Evolutionary conservation across 2,888 invertebrate genomes (phyloP).

Genomic region (Oxycera nigricornis): DNA sequence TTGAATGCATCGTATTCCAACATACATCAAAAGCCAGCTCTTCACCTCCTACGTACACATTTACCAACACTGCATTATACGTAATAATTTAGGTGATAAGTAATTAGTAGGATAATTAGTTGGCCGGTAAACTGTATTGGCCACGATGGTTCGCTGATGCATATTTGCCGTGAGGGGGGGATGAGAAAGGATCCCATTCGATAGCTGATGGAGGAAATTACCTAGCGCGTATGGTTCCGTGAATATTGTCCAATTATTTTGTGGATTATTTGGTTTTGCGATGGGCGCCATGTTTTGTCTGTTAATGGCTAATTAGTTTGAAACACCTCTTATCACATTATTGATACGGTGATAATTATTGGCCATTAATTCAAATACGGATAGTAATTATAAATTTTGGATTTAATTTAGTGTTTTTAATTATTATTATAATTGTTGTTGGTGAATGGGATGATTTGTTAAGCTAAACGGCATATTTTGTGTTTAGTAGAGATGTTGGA

Average conservation of each 20-base stretch:
- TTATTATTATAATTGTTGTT: neutral
- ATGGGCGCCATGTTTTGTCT: slow-evolving; percentile 33
- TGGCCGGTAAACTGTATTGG: slow-evolving; percentile 30
- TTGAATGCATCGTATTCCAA: too few relatives aligned
- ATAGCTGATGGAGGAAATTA: neutral
- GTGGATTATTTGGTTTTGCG: slow-evolving; percentile 40
- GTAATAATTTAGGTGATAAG: slow-evolving; percentile 47
- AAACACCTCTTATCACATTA: slow-evolving; percentile 39
- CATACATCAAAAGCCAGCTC: too few relatives aligned
- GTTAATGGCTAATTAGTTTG: slow-evolving; percentile 39
- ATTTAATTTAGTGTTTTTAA: neutral
- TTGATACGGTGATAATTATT: slow-evolving; percentile 38
- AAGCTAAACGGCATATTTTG: too few relatives aligned
- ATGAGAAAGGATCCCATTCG: neutral
- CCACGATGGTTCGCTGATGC: neutral
- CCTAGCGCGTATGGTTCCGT: neutral
- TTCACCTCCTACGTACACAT: too few relatives aligned
- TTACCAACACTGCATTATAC: slow-evolving; percentile 35
- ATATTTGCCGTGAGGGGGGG: neutral
- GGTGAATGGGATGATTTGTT: too few relatives aligned
- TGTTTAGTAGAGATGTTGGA: too few relatives aligned
- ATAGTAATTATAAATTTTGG: slow-evolving; percentile 23
- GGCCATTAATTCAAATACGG: slow-evolving; percentile 30
- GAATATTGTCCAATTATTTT: slow-evolving; percentile 39
- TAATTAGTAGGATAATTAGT: slow-evolving; percentile 46